Conservation (phyloP, 2,888 invertebrate species). For the Cremastinae sp. region DNA sequence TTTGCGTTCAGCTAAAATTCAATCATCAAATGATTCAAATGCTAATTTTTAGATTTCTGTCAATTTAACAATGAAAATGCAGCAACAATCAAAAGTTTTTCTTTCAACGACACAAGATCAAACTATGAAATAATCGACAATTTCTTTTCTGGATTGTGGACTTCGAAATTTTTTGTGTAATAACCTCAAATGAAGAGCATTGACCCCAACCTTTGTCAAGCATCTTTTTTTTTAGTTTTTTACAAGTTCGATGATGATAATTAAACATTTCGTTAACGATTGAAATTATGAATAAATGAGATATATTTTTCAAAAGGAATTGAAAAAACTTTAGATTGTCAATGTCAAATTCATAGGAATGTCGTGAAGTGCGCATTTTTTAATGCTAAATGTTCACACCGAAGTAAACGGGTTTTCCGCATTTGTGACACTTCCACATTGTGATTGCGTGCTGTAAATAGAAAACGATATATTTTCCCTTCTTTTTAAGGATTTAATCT, state of each 20-base stretch:
- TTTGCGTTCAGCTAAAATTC: constrained; percentile 88
- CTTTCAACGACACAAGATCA: too few relatives aligned
- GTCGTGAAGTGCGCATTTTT: constrained; percentile 39
- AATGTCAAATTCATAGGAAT: constrained; percentile 50
- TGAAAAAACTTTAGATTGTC: constrained; percentile 43
- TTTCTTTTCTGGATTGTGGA: too few relatives aligned
- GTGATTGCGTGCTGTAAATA: constrained; percentile 52
- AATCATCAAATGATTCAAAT: too few relatives aligned
- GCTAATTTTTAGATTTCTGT: too few relatives aligned
- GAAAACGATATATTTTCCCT: constrained; percentile 19
- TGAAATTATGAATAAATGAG: neutral
- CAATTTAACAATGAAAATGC: too few relatives aligned
- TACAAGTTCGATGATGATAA: constrained; percentile 33
- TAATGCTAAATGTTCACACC: constrained; percentile 80
- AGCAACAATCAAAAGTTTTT: too few relatives aligned
- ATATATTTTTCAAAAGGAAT: neutral
- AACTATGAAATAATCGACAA: neutral
- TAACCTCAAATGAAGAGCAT: constrained; percentile 66
- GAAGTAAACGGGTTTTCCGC: constrained; percentile 90
- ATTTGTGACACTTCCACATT: constrained; percentile 93
- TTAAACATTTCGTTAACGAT: neutral
- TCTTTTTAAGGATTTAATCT: neutral
- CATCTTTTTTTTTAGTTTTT: constrained; percentile 17
- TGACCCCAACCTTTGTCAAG: constrained; percentile 59
- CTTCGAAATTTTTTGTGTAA: constrained; percentile 27